Percentiles rank a stretch among this genome's conserved stretches.
Conservation (phyloP, 2,888 invertebrate species). For the Oegoconia quadripuncta region DNA sequence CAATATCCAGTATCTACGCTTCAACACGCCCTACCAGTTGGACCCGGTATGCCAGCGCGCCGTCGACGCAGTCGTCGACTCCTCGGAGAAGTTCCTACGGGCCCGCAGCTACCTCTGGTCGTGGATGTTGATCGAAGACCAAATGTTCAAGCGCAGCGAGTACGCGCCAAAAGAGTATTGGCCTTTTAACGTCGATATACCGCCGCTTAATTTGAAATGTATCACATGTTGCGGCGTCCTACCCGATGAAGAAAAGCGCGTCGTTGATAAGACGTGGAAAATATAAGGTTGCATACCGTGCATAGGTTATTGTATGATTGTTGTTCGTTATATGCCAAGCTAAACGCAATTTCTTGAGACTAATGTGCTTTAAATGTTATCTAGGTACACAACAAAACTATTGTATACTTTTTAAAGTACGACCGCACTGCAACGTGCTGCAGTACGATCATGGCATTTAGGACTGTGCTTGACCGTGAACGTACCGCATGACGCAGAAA, state of each 20-base stretch:
- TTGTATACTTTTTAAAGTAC: too few species aligned
- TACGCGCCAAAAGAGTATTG: slow-evolving; percentile 45
- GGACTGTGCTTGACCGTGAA: too few species aligned
- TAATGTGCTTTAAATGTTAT: too few species aligned
- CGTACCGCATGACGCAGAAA: too few species aligned
- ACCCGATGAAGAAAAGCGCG: neutral
- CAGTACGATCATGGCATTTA: too few species aligned
- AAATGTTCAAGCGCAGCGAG: slow-evolving; percentile 38
- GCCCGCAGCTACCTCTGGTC: slow-evolving; percentile 50
- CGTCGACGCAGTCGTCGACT: slow-evolving; percentile 42
- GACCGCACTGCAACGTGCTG: too few species aligned
- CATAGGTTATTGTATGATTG: too few species aligned
- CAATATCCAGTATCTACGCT: slow-evolving; percentile 52
- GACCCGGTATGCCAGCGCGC: slow-evolving; percentile 55
- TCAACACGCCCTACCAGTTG: slow-evolving; percentile 40
- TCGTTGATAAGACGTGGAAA: too few species aligned
- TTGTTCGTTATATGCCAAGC: too few species aligned
- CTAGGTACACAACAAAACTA: too few species aligned
- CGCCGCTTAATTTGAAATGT: slow-evolving; percentile 8
- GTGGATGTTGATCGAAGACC: slow-evolving; percentile 40
- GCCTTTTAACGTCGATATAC: slow-evolving; percentile 28
- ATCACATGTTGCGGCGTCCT: slow-evolving; percentile 1
- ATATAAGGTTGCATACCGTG: too few species aligned
- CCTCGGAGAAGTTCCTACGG: slow-evolving; percentile 38
- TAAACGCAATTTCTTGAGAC: too few species aligned